Base-by-base conservation (phyloP, 2,888 invertebrate genomes). In the Coenonympha arcania region DNA sequence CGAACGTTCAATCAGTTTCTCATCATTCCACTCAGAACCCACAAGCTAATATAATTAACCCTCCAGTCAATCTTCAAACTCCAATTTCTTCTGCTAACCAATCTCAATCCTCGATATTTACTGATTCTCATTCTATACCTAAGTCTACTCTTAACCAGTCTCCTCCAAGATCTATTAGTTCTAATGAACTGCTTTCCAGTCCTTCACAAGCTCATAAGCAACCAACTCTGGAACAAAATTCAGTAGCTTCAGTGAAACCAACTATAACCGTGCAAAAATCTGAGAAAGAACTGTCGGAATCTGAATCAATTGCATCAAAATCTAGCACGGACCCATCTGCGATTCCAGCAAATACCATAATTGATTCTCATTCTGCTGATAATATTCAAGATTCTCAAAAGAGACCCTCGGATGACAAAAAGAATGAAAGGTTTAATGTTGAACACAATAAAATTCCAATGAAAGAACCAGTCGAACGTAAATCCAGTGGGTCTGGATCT, bases 401-500 rank as follows among this genome's bases (percentile, higher is more conserved):
- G 60, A 66, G 76, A 49, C 48, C 63, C 47, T 45, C 56, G 31
- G 84, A 84, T 45, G 81, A 81, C 44, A 82, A 80, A 64, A 78
- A 76, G 58, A 69, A 62, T 53, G 84, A 84, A 54, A 65, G 71
- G 56, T 72, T 73, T 52, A 68, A 66, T 52, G 73, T 86, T 62
- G 84, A 82, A 41, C 75, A 79, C 51, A 88, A 87, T 55, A 80
- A 84, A 61, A 72, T 79, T 18, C 79, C 87, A 28, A 71, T 76
- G 31, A 88, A 89, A 62, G 86, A 87, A 56, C 80, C 85, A 2
- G 61, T 81, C 31, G 85, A 87, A 68, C 64, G 86, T 44, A 87
- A 76, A 73, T 88, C 69, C 59, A 87, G 77, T 65, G 79, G 77
- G 50, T 82, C 82, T 45, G 80, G 78, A 65, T 79, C 79, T 68